Evolutionary conservation across 1,140 invertebrate genomes (phyloP).

Genomic region (Eumaeus atala): DNA sequence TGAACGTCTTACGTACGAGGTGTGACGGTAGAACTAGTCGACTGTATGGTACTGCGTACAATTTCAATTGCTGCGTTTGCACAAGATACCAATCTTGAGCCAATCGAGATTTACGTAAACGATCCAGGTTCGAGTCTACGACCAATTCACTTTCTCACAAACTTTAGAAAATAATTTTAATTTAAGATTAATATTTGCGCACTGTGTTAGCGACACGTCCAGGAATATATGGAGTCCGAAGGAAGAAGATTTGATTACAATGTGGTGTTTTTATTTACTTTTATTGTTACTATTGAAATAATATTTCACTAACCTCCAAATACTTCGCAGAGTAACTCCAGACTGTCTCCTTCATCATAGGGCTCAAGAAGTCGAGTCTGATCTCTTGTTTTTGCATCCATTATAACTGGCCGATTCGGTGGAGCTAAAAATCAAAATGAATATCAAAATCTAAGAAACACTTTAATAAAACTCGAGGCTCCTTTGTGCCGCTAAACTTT

Average conservation of each 20-base stretch:
- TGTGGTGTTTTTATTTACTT: background rate
- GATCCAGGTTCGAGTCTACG: too few relatives aligned
- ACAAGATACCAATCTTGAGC: too few relatives aligned
- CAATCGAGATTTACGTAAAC: too few relatives aligned
- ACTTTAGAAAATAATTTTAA: too few relatives aligned
- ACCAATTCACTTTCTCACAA: too few relatives aligned
- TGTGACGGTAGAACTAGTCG: too few relatives aligned
- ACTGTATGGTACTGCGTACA: too few relatives aligned
- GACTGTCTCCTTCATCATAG: slow-evolving; percentile 88
- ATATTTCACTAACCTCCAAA: slow-evolving; percentile 82
- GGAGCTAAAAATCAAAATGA: slow-evolving; percentile 78
- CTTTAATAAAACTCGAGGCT: too few relatives aligned
- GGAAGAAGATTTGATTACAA: background rate
- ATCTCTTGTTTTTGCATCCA: slow-evolving; percentile 85
- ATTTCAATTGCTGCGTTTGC: too few relatives aligned
- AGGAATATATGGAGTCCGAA: background rate
- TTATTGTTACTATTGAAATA: background rate
- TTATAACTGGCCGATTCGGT: slow-evolving; percentile 87
- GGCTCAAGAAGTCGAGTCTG: slow-evolving; percentile 86
- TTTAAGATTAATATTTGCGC: too few relatives aligned
- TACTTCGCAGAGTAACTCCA: slow-evolving; percentile 89
- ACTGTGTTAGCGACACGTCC: background rate
- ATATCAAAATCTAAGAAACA: background rate
- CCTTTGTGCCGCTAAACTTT: too few relatives aligned
- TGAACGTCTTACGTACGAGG: too few relatives aligned